Base-by-base conservation (phyloP, 2,888 invertebrate species). In the Eugnorisma glareosa region DNA sequence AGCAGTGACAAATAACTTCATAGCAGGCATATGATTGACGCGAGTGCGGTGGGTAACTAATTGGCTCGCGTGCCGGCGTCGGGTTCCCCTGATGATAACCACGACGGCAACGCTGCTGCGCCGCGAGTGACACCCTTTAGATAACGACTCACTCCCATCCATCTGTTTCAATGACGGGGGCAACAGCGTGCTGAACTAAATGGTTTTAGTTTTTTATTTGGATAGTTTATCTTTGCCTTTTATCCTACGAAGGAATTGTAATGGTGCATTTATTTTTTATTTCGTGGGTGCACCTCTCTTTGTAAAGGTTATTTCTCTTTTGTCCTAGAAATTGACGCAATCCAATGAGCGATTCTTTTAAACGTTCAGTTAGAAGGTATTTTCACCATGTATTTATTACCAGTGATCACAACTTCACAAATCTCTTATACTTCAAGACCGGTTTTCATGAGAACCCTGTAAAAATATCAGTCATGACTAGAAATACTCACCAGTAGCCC, bases 401-500 rank as follows among this genome's bases (percentile, higher is more conserved):
- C 57, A 8, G 18, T 13, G 7, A 35, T n/a, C 24, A 2, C 21
- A 28, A n/a, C 11, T 40, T 40, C 40, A 11, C 40, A 40, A 1
- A 1, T n/a, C 43, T 35, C 11, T 18, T 11, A 45, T 13, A 37
- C 57, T 28, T 54, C 8, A 11, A 31, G 43, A 8, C 1, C 37
- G 1, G 28, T 59, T 59, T 43, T 6, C 1, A 15, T 21, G 1
- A 11, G 15, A 43, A 15, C 31, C n/a, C 24, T 15, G 4, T 15
- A 45, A n/a, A 8, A 21, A 13, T 37, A 66, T 11, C 10, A 40
- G 21, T 6, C 3, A n/a, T 15, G 7, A 37, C 35, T 13, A 11
- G 21, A 57, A 81, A 84, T 57, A 90, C 96, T 96, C 93, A 99
- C 99, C 99, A 86, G 99, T 99, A 31, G 99, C 99, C 99, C 99